Evolutionary conservation across 2,113 vertebrate species (phyloP).

Genomic region (Antidorcas marsupialis): DNA sequence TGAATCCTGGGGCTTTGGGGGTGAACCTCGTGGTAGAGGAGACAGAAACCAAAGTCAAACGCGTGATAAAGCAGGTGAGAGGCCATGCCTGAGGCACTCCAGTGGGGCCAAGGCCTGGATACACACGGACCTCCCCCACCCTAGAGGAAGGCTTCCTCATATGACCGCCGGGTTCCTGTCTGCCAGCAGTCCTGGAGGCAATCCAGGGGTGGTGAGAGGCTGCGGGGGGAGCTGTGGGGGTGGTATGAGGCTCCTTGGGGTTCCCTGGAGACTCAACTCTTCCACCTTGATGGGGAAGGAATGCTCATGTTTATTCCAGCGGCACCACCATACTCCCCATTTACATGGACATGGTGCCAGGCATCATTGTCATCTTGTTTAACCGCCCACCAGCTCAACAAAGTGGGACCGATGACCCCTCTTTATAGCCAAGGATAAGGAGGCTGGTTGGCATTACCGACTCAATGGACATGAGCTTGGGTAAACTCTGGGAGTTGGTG

Average conservation of each 20-base stretch:
- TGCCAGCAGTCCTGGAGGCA: fast-evolving
- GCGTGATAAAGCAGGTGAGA: constrained; percentile 60
- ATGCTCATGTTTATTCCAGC: neutral
- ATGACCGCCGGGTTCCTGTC: fast-evolving
- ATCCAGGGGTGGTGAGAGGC: fast-evolving
- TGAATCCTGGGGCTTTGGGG: constrained; percentile 64
- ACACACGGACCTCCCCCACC: neutral
- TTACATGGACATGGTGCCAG: neutral
- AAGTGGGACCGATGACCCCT: neutral
- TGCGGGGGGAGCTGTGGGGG: fast-evolving
- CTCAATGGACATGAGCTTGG: neutral
- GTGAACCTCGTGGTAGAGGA: constrained; percentile 58
- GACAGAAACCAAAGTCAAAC: neutral
- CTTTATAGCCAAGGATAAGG: neutral
- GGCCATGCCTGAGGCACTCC: fast-evolving
- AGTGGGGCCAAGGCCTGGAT: fast-evolving
- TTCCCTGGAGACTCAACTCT: fast-evolving
- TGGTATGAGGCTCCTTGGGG: fast-evolving
- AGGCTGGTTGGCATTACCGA: neutral
- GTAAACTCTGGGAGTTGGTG: neutral
- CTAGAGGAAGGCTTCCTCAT: neutral
- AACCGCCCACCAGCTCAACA: neutral
- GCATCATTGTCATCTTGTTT: neutral
- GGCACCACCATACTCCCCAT: fast-evolving
- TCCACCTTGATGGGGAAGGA: neutral